Conservation (phyloP, 2,797 vertebrate genomes). For the Euthynnus affinis region DNA sequence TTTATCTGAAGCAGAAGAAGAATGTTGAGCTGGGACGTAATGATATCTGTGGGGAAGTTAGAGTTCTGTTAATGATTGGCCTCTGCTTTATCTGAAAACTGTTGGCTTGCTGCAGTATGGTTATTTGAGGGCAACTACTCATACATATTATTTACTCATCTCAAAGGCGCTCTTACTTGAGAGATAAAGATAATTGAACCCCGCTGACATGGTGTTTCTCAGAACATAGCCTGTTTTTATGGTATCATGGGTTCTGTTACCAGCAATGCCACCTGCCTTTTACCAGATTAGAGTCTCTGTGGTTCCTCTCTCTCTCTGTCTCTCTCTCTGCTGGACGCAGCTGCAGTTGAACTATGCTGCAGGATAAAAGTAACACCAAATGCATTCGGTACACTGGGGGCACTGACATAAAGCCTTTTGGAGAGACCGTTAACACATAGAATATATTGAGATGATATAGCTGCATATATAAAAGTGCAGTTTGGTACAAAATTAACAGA, state of each 20-base stretch:
- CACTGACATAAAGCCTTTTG: not conserved
- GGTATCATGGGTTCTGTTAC: slow-evolving; percentile 42
- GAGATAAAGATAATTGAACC: slow-evolving; percentile 53
- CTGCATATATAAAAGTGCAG: too few species aligned
- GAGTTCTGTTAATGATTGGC: slow-evolving; percentile 30
- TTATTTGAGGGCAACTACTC: slow-evolving; percentile 44
- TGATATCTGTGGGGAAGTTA: slow-evolving; percentile 48
- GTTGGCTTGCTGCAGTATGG: slow-evolving; percentile 41
- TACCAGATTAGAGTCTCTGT: slow-evolving; percentile 49
- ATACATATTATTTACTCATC: slow-evolving; percentile 61
- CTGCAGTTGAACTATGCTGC: slow-evolving; percentile 37
- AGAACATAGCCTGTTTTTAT: slow-evolving; percentile 52
- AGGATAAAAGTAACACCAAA: slow-evolving; percentile 1
- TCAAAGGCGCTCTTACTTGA: slow-evolving; percentile 11
- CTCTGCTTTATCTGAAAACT: slow-evolving; percentile 32
- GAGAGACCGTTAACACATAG: not conserved
- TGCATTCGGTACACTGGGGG: not conserved
- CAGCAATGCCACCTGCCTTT: slow-evolving; percentile 37
- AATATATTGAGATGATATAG: not conserved
- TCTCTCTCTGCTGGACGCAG: slow-evolving; percentile 18
- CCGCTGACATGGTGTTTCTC: slow-evolving; percentile 62
- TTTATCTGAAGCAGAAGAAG: slow-evolving; percentile 13
- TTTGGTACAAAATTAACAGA: not conserved
- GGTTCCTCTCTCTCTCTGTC: too few species aligned
- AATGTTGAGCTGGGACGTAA: slow-evolving; percentile 30